Conservation (phyloP, 2,113 vertebrate species). For the Gracilinanus agilis region DNA sequence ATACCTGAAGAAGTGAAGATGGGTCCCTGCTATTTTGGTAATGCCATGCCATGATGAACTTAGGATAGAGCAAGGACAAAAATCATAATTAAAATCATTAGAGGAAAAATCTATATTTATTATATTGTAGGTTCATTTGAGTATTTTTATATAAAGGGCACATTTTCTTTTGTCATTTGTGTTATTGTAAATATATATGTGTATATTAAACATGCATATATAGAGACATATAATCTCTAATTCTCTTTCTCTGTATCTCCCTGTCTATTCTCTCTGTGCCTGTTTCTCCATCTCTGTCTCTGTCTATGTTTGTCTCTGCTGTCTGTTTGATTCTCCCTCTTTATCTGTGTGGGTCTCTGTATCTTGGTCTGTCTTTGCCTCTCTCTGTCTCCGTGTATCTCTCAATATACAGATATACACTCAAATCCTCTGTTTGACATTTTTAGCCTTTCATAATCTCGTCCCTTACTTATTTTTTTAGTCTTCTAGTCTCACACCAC, state of each 20-base stretch:
- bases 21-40: neutral
- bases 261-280: no score
- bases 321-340: no score
- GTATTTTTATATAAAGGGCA: neutral
- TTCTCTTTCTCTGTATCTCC: neutral
- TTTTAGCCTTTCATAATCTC: neutral
- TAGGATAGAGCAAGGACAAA: neutral
- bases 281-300: no score
- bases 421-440: neutral
- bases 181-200: no score
- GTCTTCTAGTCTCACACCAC: neutral
- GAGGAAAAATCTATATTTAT: neutral
- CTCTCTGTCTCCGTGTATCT: no score
- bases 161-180: neutral
- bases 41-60: neutral
- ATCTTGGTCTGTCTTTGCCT: no score
- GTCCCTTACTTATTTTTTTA: neutral
- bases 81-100: neutral
- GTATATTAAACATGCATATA: no score
- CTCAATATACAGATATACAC: no score
- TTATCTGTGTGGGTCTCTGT: no score
- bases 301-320: no score
- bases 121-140: neutral
- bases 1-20: neutral
- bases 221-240: no score